Percentiles rank a stretch among this genome's conserved stretches.
Conservation (phyloP, 2,113 vertebrate species). For the Scopus umbretta region DNA sequence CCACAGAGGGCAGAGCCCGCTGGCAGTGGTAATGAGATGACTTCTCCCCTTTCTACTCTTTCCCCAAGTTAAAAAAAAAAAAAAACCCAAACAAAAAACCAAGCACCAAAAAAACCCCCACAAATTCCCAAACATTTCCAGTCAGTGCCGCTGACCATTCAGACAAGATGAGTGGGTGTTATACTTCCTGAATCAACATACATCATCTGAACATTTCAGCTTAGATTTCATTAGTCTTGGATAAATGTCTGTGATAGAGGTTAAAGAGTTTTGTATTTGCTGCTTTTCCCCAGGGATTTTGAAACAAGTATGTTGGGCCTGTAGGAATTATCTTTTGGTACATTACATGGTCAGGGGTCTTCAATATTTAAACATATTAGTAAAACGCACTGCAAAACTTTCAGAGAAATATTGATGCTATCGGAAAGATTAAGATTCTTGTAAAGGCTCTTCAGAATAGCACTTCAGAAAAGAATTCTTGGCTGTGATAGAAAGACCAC, state of each 20-base stretch:
- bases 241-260: neutral
- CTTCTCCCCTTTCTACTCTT: neutral
- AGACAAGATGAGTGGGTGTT: neutral
- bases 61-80: neutral
- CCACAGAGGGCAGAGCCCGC: neutral
- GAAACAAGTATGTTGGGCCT: neutral
- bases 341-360: neutral
- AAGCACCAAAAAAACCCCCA: rapidly evolving
- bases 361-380: neutral
- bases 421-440: neutral
- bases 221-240: neutral
- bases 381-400: neutral
- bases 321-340: neutral
- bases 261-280: neutral
- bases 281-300: neutral
- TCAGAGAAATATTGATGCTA: neutral
- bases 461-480: neutral
- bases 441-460: neutral
- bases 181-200: neutral
- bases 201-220: neutral
- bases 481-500: neutral
- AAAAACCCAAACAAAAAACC: too few relatives aligned
- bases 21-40: neutral
- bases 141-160: neutral
- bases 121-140: neutral